Evolutionary conservation across 2,797 vertebrate genomes (phyloP).

Genomic region (Anguilla anguilla): DNA sequence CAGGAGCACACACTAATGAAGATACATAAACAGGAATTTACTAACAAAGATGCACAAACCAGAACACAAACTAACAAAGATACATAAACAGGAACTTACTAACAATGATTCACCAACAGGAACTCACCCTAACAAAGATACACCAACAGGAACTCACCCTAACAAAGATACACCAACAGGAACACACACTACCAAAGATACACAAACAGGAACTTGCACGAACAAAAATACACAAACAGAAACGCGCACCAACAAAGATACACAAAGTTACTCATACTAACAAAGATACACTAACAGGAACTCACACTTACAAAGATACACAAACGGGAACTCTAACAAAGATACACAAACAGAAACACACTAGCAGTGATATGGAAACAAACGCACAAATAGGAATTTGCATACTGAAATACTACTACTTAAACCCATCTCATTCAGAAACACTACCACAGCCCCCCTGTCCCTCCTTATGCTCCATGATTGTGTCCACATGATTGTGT

Average conservation of each 20-base stretch:
- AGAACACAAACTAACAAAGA: background rate
- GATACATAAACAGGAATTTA: background rate
- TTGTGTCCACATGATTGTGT: too few species aligned
- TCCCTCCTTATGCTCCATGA: background rate
- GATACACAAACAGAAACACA: background rate
- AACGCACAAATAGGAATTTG: background rate
- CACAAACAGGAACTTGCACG: background rate
- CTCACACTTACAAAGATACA: background rate
- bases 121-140: background rate
- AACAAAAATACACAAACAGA: constrained; percentile 14
- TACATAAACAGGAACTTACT: background rate
- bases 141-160: background rate
- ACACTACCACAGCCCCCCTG: background rate
- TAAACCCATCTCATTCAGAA: background rate
- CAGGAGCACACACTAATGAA: background rate
- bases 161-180: background rate
- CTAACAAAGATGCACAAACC: background rate
- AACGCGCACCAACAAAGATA: background rate
- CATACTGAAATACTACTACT: background rate
- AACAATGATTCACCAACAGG: too few species aligned
- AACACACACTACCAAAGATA: background rate
- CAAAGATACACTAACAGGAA: background rate
- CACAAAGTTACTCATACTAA: background rate
- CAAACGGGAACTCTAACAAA: background rate
- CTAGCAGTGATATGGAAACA: background rate